Evolutionary conservation across 2,888 invertebrate species (phyloP).

Genomic region (Tipula vernalis): DNA sequence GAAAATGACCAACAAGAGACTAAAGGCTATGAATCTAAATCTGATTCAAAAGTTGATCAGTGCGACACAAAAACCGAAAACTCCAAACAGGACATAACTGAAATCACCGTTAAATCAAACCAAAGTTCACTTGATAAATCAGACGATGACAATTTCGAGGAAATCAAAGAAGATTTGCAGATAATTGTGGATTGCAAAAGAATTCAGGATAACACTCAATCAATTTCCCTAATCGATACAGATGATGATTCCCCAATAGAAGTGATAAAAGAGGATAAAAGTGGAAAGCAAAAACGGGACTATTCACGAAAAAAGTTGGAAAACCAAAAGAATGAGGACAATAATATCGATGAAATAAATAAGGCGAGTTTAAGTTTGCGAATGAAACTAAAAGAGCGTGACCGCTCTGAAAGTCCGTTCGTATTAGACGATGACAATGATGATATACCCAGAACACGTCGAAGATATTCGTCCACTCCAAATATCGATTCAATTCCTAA

Average conservation of each 20-base stretch:
- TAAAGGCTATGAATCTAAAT: neutral
- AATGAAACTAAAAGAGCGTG: constrained; percentile 36
- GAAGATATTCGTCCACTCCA: constrained; percentile 38
- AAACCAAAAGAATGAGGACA: constrained; percentile 16
- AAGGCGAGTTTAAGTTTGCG: constrained; percentile 25
- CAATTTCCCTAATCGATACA: constrained; percentile 30
- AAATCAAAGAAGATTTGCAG: constrained; percentile 13
- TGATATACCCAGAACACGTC: constrained; percentile 22
- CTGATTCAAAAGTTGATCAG: neutral
- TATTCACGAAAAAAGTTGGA: constrained; percentile 42
- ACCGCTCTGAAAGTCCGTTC: constrained; percentile 42
- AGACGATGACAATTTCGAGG: constrained; percentile 9
- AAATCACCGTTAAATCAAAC: neutral
- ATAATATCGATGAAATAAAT: neutral
- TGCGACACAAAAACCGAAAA: neutral
- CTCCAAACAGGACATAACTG: neutral
- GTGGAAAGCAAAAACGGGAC: constrained; percentile 47
- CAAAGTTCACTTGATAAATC: constrained; percentile 13
- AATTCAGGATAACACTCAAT: constrained; percentile 13
- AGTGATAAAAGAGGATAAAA: constrained; percentile 47
- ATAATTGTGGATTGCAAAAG: constrained; percentile 17
- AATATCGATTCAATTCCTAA: constrained; percentile 51
- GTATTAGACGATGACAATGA: constrained; percentile 36
- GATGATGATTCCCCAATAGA: constrained; percentile 49
- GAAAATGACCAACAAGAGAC: neutral